Evolutionary conservation across 1,140 invertebrate genomes (phyloP).

Genomic region (Drosophila dunni): DNA sequence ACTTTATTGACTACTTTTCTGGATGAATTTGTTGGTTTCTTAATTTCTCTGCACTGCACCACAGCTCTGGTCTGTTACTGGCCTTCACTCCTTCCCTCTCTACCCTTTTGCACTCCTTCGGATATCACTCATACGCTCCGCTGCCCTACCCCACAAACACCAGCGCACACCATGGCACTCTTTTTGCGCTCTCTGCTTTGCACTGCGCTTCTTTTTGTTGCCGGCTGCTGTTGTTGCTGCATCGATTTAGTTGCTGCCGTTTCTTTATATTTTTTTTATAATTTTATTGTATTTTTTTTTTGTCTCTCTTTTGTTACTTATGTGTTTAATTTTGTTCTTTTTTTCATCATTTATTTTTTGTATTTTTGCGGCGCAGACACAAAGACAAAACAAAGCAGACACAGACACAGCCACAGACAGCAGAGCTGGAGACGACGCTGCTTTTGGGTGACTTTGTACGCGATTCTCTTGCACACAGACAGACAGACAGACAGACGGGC

Average conservation of each 20-base stretch:
- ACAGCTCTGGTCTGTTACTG: constrained; percentile 29
- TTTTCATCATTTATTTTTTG: constrained; percentile 12
- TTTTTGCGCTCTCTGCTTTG: constrained; percentile 24
- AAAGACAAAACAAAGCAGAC: constrained; percentile 74
- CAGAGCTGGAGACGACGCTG: constrained; percentile 45
- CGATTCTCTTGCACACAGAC: constrained; percentile 42
- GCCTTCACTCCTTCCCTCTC: constrained; percentile 32
- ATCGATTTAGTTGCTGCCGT: constrained; percentile 68
- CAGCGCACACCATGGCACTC: not conserved
- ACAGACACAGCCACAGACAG: constrained; percentile 48
- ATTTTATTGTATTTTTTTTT: constrained; percentile 66
- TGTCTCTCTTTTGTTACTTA: constrained; percentile 60
- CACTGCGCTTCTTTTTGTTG: constrained; percentile 39
- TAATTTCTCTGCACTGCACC: constrained; percentile 70
- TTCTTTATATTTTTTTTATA: constrained; percentile 53
- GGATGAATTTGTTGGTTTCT: constrained; percentile 83
- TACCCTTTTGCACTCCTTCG: constrained; percentile 20
- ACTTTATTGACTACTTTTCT: constrained; percentile 83
- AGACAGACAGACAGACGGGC: constrained; percentile 31
- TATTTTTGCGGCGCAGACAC: constrained; percentile 72
- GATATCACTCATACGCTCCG: constrained; percentile 76
- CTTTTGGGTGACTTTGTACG: constrained; percentile 51
- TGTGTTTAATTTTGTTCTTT: constrained; percentile 72
- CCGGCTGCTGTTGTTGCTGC: constrained; percentile 56
- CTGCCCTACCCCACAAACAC: constrained; percentile 29